phyloP scores from a whole-genome alignment of 2,113 vertebrate genomes.

The Upupa epops region DNA sequence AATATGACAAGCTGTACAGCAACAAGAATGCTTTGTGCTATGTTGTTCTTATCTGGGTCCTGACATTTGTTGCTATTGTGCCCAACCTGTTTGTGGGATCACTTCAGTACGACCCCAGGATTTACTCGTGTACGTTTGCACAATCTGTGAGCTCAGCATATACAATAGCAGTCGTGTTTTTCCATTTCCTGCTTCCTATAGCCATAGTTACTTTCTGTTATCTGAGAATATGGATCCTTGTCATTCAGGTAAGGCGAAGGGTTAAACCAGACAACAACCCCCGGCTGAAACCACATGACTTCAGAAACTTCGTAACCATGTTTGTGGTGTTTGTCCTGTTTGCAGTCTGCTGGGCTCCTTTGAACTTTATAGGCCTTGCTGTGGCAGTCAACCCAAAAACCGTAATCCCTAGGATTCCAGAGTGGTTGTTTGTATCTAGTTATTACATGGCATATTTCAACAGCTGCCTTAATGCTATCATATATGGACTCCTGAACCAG shows the following conservation, averaged over 20 bases:
- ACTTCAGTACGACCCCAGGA: constrained; percentile 88
- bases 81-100: constrained; percentile 92
- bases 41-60: constrained; percentile 88
- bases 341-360: constrained; percentile 95
- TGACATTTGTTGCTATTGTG: constrained; percentile 89
- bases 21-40: constrained; percentile 90
- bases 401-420: constrained; percentile 86
- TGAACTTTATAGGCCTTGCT: constrained; percentile 92
- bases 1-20: constrained; percentile 91
- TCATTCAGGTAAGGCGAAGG: constrained; percentile 89
- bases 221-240: constrained; percentile 93
- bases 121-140: constrained; percentile 93
- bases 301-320: constrained; percentile 96
- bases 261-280: constrained; percentile 89
- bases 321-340: constrained; percentile 97
- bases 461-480: constrained; percentile 97
- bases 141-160: constrained; percentile 93
- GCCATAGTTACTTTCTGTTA: constrained; percentile 94
- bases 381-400: constrained; percentile 86
- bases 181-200: constrained; percentile 94
- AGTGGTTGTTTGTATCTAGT: constrained; percentile 95
- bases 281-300: constrained; percentile 88
- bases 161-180: constrained; percentile 93
- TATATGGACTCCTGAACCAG: constrained; percentile 95
- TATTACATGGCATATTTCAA: constrained; percentile 99